phyloP scores from a whole-genome alignment of 2,888 invertebrate genomes.

The Cephonodes hylas region DNA sequence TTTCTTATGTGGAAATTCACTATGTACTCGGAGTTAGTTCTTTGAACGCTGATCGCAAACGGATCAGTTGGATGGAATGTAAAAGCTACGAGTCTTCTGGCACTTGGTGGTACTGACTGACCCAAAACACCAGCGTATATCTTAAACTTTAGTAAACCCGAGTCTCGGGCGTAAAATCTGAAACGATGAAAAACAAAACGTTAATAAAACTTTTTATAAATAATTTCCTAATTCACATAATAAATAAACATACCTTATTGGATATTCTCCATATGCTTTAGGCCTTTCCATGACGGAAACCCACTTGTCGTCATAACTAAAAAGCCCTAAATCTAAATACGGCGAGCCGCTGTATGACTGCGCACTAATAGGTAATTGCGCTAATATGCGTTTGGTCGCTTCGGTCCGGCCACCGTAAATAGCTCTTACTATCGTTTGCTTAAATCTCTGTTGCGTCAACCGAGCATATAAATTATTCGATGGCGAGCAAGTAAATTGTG shows the following conservation, averaged over 20 bases:
- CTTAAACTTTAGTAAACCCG: constrained; percentile 91
- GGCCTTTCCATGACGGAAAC: constrained; percentile 97
- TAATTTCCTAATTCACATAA: not conserved
- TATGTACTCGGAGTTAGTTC: constrained; percentile 95
- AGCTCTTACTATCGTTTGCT: constrained; percentile 93
- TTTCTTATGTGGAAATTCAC: constrained; percentile 96
- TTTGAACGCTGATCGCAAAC: constrained; percentile 96
- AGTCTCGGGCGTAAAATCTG: constrained; percentile 91
- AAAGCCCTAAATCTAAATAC: constrained; percentile 94
- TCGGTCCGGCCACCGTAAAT: constrained; percentile 94
- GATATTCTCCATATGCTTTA: constrained; percentile 94
- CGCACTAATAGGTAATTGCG: constrained; percentile 95
- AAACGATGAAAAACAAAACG: constrained; percentile 21
- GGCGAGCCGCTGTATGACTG: constrained; percentile 97
- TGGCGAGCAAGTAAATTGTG: constrained; percentile 94
- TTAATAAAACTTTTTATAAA: not conserved
- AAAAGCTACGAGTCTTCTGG: constrained; percentile 93
- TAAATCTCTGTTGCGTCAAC: constrained; percentile 86
- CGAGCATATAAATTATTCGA: constrained; percentile 93
- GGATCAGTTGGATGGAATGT: constrained; percentile 98
- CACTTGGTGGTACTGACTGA: constrained; percentile 84
- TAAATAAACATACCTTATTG: constrained; percentile 86
- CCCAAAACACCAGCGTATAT: constrained; percentile 92
- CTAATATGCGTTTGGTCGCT: constrained; percentile 92
- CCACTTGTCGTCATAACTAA: constrained; percentile 97